These are phyloP conservation scores for Vannuccia rotundouncinata DNA, from an alignment of 2,888 invertebrate genomes.

Conservation along the genomic window DNA sequence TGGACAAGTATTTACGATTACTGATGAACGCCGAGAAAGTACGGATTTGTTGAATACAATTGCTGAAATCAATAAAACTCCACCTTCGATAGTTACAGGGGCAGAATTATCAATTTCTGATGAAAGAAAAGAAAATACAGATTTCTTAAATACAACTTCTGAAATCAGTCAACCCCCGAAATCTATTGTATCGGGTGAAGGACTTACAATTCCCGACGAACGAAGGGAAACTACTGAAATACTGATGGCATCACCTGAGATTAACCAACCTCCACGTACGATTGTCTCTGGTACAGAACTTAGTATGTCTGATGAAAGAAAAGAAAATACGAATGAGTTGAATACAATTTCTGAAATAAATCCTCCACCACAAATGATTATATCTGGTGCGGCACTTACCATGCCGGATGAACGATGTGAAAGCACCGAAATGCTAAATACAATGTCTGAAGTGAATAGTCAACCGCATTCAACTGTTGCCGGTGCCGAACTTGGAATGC, in stretches of 20 bases:
- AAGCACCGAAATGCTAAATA: neutral
- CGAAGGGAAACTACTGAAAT: too few species aligned
- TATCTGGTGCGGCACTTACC: neutral
- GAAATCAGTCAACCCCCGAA: too few species aligned
- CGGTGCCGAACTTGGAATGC: neutral
- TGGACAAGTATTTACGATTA: neutral
- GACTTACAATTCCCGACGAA: too few species aligned
- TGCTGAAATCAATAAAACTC: neutral
- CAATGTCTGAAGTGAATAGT: neutral
- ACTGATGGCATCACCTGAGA: too few species aligned
- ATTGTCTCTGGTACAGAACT: too few species aligned
- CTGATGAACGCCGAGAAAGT: slow-evolving; percentile 11
- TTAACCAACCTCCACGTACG: too few species aligned
- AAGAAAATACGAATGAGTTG: neutral
- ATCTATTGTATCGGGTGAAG: too few species aligned
- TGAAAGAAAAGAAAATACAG: slow-evolving; percentile 7
- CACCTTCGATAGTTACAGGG: neutral
- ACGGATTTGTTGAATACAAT: neutral
- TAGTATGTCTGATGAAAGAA: too few species aligned
- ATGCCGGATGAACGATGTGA: neutral
- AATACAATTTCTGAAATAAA: neutral
- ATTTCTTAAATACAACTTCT: neutral
- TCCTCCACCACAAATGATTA: neutral
- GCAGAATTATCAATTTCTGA: neutral
- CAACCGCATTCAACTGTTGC: neutral